Conservation (phyloP, 2,113 vertebrate genomes). For the Hippocampus guttulatus region DNA sequence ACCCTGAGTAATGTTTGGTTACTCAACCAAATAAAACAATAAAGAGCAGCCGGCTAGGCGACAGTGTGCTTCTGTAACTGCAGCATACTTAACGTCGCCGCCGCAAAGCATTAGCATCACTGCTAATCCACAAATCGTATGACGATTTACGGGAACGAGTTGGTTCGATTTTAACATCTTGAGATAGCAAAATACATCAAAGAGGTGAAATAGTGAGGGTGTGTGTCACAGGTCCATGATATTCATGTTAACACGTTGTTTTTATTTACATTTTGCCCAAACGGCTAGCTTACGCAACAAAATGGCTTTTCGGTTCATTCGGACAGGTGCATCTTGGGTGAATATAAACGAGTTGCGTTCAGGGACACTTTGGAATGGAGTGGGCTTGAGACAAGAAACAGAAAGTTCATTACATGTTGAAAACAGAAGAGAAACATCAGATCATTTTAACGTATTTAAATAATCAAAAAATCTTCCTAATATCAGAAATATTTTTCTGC, state of each 20-base stretch:
- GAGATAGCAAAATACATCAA: conserved; percentile 17
- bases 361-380: neutral
- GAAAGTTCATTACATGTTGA: too few relatives aligned
- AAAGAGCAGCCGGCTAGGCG: conserved; percentile 51
- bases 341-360: conserved; percentile 50
- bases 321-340: conserved; percentile 67
- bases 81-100: conserved; percentile 50
- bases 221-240: conserved; percentile 28
- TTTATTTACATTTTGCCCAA: conserved; percentile 41
- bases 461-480: too few relatives aligned
- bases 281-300: conserved; percentile 69
- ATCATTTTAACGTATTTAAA: too few relatives aligned
- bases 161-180: conserved; percentile 13
- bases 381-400: neutral
- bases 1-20: conserved; percentile 2
- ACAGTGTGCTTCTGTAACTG: conserved; percentile 46
- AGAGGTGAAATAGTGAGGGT: conserved; percentile 32
- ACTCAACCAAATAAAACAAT: conserved; percentile 36
- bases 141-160: conserved; percentile 22
- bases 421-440: too few relatives aligned
- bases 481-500: neutral
- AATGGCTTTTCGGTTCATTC: conserved; percentile 66
- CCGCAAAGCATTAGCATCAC: conserved; percentile 35
- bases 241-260: conserved; percentile 5
- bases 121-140: conserved; percentile 26